These are phyloP conservation scores for Ophion ellenae DNA, from an alignment of 2,888 invertebrate genomes.

Conservation along the genomic window DNA sequence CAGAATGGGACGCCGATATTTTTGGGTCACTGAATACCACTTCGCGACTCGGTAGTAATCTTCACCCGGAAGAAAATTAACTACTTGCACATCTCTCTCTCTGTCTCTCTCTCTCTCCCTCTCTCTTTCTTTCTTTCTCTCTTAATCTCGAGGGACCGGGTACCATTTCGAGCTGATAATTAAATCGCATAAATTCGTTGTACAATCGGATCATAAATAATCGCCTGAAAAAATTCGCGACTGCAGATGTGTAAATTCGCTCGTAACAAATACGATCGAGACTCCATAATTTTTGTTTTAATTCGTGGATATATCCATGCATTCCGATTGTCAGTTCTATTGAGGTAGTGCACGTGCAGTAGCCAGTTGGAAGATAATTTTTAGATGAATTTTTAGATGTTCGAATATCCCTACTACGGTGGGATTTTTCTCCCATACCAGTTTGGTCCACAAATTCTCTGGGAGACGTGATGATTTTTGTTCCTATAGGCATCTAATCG, in stretches of 20 bases:
- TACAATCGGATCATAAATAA: constrained; percentile 28
- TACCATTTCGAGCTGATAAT: constrained; percentile 39
- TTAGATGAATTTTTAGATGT: neutral
- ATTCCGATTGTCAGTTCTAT: neutral
- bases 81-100: constrained; percentile 10
- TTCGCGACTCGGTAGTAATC: constrained; percentile 21
- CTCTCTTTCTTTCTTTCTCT: neutral
- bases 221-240: neutral
- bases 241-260: neutral
- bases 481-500: no score
- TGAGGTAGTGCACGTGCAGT: neutral
- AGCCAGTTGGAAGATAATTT: neutral
- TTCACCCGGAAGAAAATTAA: constrained; percentile 31
- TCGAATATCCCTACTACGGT: no score
- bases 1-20: constrained; percentile 65
- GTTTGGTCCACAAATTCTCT: no score
- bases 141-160: neutral
- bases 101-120: neutral
- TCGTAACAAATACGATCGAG: neutral
- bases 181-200: constrained; percentile 6
- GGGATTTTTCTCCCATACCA: no score
- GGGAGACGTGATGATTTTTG: no score
- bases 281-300: neutral
- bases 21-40: constrained; percentile 77
- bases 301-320: neutral